A percentile compares a stretch with the other conserved stretches of the same genome.
These are phyloP conservation scores for Aegotheles bennettii DNA, from an alignment of 2,113 vertebrate species.

Conservation along the genomic window DNA sequence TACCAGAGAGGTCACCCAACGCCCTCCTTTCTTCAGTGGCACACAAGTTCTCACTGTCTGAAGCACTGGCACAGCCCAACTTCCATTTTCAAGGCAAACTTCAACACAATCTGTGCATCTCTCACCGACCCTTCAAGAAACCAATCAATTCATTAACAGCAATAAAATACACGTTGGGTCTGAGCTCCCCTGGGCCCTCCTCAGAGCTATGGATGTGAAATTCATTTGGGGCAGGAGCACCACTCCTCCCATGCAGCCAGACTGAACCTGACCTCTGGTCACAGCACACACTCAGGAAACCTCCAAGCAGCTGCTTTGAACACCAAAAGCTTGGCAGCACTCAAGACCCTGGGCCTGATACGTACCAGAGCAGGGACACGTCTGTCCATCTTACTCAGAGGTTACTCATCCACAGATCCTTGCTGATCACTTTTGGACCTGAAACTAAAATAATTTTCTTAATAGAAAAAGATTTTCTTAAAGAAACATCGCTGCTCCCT, in stretches of 20 bases:
- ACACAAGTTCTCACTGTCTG: background rate
- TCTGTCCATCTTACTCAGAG: background rate
- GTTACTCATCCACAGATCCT: background rate
- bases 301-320: background rate
- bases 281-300: background rate
- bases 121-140: background rate
- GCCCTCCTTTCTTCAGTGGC: background rate
- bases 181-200: background rate
- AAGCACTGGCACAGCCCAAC: background rate
- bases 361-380: background rate
- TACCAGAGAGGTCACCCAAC: background rate
- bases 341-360: background rate
- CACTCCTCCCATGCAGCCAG: background rate
- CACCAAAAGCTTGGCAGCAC: background rate
- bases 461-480: background rate
- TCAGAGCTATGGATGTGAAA: background rate
- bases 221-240: background rate
- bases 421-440: background rate
- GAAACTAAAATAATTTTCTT: background rate
- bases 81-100: background rate
- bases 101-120: background rate
- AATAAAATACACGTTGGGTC: background rate
- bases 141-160: rapidly evolving
- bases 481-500: background rate
- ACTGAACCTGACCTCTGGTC: background rate